Evolutionary conservation across 2,888 invertebrate genomes (phyloP), one percentile per base, ranked within the genome.

Genomic region (Eupelmus urozonus): DNA sequence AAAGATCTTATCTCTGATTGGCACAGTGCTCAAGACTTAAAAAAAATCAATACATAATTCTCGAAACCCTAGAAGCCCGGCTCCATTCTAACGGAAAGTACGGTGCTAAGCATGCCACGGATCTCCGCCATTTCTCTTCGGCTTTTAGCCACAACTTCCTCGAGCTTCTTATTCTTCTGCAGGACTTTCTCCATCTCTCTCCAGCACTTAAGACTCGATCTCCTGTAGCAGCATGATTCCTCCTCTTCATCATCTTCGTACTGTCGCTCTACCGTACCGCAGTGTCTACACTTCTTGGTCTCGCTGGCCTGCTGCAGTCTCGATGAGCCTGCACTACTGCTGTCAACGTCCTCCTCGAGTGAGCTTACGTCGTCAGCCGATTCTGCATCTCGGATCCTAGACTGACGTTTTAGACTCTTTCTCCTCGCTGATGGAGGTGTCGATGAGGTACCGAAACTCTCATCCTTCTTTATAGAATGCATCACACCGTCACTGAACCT

Each of bases 71-170:
- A 88, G 83, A 88, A 88, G 67, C 89, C 88, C 7, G 88, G 88
- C 70, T 88, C 89, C 85, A 87, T 85, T 74, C 85, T 87, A 9
- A 88, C 86, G 0, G 86, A 87, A 72, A 87, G 82, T 16, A 86
- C 86, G 34, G 67, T 87, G 65, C 78, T 87, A 16, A 87, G 79
- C 84, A 88, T 86, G 45, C 85, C 85, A 11, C 86, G 83, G 75
- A 89, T 84, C 66, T 86, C 85, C 9, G 85, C 85, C 81, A 88
- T 84, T 66, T 87, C 88, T 42, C 78, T 83, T 16, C 85, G 85
- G 67, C 80, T 88, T 62, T 84, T 87, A 13, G 78, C 82, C 9
- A 87, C 83, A 80, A 84, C 84, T 16, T 80, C 83, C 45, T 86
- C 87, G 11, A 87, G 79, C 63, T 87, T 86, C 42, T 85, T 84